Base-by-base conservation (phyloP, 2,797 vertebrate genomes). In the Anniella stebbinsi region DNA sequence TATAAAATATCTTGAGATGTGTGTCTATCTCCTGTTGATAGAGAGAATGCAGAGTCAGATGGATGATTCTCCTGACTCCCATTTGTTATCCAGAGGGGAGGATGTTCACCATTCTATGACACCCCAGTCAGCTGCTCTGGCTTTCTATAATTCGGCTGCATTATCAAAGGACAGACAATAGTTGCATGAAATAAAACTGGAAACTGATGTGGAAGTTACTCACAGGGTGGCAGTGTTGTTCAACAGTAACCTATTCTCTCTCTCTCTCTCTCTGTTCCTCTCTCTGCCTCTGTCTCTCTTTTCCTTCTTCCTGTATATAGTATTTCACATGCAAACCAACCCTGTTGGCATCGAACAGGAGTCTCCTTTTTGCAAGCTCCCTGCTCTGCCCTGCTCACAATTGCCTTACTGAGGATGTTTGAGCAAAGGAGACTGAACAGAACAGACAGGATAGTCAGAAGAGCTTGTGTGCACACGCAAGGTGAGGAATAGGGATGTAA, bases 171-270 rank as follows among this genome's bases (percentile, higher is more conserved):
- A 41, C 73, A 67, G 54, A n/a, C 36, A 15, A n/a, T n/a, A n/a
- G n/a, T 75, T 36, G 5, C 30, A n/a, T 2, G 1, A 13, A 21
- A 1, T 4, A 6, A 60, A n/a, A 63, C 9, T 13, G 12, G 8
- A 54, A 70, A 57, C 51, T 33, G 41, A 60, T 45, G 12, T n/a
- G 33, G 2, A 0, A 15, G 4, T 0, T 11, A 2, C 2, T 86
- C 94, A 75, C 91, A 67, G 86, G 93, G 81, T 92, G 94, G 92
- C 93, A 86, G 33, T 51, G 12, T 84, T 80, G 84, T 33, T 78
- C 84, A 87, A 80, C 17, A 28, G 38, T n/a, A 84, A 48, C 23
- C 57, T 23, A 6, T 30, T 69, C 66, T 38, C 51, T 30, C 1
- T 4, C 33, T 51, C 51, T 51, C 51, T 5, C n/a, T 4, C 51